A percentile compares a stretch with the other conserved stretches of the same genome.
These are phyloP conservation scores for Ailuropoda melanoleuca DNA, from an alignment of 2,113 vertebrate genomes.

Conservation along the genomic window DNA sequence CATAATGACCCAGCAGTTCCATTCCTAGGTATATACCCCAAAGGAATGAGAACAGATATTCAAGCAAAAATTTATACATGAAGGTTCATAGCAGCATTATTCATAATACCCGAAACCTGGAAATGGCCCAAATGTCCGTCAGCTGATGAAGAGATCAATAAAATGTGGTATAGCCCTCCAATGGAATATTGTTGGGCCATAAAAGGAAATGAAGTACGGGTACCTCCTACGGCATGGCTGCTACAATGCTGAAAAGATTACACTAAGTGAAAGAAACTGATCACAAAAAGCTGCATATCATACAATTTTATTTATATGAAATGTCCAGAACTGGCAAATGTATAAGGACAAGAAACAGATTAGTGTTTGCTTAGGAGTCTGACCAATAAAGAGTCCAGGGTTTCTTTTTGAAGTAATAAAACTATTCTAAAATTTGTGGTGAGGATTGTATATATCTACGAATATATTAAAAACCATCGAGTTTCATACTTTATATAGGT, in stretches of 20 bases:
- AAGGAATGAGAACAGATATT: conserved; percentile 15
- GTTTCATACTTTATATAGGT: neutral
- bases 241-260: neutral
- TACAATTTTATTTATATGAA: neutral
- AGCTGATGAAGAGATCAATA: neutral
- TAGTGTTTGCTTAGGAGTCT: neutral
- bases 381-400: neutral
- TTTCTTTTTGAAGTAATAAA: conserved; percentile 1
- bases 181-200: neutral
- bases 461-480: neutral
- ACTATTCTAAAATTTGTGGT: neutral
- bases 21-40: neutral
- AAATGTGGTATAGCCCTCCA: neutral
- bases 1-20: neutral
- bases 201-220: neutral
- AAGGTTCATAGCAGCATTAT: neutral
- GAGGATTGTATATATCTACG: neutral
- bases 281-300: neutral
- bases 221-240: neutral
- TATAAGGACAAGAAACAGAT: neutral
- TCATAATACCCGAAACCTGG: neutral
- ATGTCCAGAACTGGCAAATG: neutral
- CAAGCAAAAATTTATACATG: neutral
- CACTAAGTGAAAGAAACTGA: neutral
- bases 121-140: neutral